A percentile compares a stretch with the other conserved stretches of the same genome.
These are phyloP conservation scores for Ibidorhyncha struthersii DNA, from an alignment of 2,113 vertebrate genomes.

Conservation along the genomic window DNA sequence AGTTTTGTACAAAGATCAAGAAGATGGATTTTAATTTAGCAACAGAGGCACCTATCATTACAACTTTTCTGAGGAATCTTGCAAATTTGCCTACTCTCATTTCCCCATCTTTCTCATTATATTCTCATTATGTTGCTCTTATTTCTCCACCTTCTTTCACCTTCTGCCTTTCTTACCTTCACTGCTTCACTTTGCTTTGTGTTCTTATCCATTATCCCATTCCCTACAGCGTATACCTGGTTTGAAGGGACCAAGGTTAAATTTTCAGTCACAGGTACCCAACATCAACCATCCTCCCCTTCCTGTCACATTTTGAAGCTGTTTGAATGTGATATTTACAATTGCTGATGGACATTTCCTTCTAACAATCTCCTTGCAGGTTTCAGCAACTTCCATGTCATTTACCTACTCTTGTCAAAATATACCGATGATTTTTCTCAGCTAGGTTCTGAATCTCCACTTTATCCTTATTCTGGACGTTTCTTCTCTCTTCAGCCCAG, in stretches of 20 bases:
- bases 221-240: neutral
- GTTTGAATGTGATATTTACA: neutral
- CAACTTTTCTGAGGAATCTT: neutral
- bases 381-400: neutral
- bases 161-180: neutral
- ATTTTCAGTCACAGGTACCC: neutral
- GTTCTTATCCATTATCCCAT: neutral
- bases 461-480: neutral
- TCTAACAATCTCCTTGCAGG: neutral
- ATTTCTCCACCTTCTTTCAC: neutral
- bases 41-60: conserved; percentile 1
- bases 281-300: neutral
- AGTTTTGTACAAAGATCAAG: conserved; percentile 6
- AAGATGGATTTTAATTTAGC: conserved; percentile 10
- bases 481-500: neutral
- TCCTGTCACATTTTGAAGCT: neutral
- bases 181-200: neutral
- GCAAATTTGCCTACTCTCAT: neutral
- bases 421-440: neutral
- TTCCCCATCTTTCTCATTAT: neutral
- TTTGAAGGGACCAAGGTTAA: neutral
- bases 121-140: neutral
- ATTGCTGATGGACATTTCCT: neutral
- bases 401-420: neutral
- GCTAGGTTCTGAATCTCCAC: neutral